Evolutionary conservation across 2,113 vertebrate species (phyloP).

Genomic region (Aspiorhynchus laticeps): DNA sequence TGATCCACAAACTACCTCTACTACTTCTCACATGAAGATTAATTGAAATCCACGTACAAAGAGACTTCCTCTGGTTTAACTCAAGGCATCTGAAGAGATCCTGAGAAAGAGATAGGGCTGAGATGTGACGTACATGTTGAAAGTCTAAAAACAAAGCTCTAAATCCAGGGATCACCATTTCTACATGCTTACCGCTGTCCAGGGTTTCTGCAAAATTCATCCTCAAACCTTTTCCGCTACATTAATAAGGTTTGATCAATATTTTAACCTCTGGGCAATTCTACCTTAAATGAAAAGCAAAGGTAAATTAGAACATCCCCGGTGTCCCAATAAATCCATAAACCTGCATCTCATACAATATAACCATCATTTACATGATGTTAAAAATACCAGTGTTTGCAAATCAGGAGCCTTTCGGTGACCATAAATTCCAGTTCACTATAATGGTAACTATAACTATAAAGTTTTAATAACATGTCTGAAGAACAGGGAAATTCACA

Average conservation of each 20-base stretch:
- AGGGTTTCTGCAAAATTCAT: constrained; percentile 51
- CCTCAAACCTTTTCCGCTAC: constrained; percentile 29
- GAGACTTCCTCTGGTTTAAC: neutral
- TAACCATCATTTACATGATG: constrained; percentile 41
- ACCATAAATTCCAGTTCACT: neutral
- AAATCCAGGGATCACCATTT: constrained; percentile 48
- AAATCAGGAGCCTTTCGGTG: neutral
- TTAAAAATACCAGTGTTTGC: constrained; percentile 21
- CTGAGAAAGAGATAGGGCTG: neutral
- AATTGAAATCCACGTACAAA: neutral
- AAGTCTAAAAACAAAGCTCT: constrained; percentile 47
- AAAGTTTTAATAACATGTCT: constrained; percentile 5
- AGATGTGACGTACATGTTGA: neutral
- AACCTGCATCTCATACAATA: constrained; percentile 37
- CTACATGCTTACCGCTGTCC: constrained; percentile 37
- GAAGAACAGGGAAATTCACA: neutral
- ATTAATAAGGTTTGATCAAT: constrained; percentile 54
- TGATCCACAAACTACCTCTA: neutral
- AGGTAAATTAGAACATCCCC: constrained; percentile 45
- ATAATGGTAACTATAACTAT: neutral
- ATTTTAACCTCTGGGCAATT: constrained; percentile 48
- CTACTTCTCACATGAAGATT: neutral
- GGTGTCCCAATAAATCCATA: constrained; percentile 42
- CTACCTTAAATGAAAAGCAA: constrained; percentile 52
- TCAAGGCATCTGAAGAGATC: constrained; percentile 2